Evolutionary conservation across 2,113 vertebrate genomes (phyloP).

Genomic region (Tetrao urogallus): DNA sequence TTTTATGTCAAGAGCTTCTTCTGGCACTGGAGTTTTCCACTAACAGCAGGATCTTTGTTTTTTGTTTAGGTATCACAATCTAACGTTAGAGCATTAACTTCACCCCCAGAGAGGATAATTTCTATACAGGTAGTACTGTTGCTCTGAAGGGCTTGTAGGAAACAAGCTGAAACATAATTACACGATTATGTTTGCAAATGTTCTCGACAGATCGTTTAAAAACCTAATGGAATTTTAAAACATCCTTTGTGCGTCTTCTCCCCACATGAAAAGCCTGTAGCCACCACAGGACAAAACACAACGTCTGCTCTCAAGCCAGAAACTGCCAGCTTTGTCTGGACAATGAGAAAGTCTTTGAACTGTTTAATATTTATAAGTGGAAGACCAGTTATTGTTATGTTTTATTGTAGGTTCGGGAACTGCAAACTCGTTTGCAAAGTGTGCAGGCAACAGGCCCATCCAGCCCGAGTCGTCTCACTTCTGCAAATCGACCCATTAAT

Average conservation of each 20-base stretch:
- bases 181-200: neutral
- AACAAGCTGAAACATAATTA: neutral
- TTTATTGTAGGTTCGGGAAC: conserved; percentile 84
- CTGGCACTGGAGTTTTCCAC: neutral
- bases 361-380: neutral
- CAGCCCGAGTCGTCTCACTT: conserved; percentile 83
- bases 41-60: neutral
- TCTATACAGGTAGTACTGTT: neutral
- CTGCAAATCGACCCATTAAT: conserved; percentile 83
- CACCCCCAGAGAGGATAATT: neutral
- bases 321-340: neutral
- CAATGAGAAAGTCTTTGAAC: neutral
- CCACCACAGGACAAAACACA: neutral
- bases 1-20: conserved; percentile 7
- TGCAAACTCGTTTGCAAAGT: conserved; percentile 87
- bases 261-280: accelerated
- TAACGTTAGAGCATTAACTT: neutral
- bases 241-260: neutral
- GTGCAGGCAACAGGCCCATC: conserved; percentile 82
- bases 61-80: neutral
- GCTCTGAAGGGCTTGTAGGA: neutral
- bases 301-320: neutral
- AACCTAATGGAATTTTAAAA: neutral
- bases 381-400: neutral
- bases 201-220: neutral